These are phyloP conservation scores for Drosophila tanythrix DNA, from an alignment of 2,888 invertebrate genomes.

Conservation along the genomic window DNA sequence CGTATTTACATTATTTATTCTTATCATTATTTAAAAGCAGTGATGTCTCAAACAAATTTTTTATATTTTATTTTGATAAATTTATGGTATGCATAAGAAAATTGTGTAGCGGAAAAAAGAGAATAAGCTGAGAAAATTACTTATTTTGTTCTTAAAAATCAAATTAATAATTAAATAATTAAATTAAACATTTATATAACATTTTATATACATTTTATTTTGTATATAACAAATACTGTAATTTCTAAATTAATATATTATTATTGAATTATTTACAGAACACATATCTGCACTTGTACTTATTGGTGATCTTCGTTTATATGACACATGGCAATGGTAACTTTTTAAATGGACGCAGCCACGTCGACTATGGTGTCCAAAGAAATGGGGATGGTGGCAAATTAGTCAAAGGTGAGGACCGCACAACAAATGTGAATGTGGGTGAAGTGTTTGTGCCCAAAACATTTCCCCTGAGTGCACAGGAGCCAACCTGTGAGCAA, in stretches of 20 bases:
- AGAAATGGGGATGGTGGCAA: constrained; percentile 45
- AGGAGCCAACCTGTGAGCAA: constrained; percentile 94
- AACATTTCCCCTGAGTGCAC: constrained; percentile 78
- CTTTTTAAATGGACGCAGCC: constrained; percentile 51
- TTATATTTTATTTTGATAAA: too few relatives aligned
- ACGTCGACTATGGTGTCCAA: constrained; percentile 39
- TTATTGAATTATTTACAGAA: constrained; percentile 38
- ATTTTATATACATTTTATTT: not conserved
- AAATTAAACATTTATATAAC: not conserved
- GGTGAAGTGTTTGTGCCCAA: constrained; percentile 83
- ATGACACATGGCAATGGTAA: constrained; percentile 47
- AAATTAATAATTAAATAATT: not conserved
- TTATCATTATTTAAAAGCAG: too few relatives aligned
- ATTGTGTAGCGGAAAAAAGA: not conserved
- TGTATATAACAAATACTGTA: not conserved
- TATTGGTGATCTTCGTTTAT: constrained; percentile 50
- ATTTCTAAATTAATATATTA: not conserved
- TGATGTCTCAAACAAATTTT: too few relatives aligned
- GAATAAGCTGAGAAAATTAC: not conserved
- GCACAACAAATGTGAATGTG: constrained; percentile 28
- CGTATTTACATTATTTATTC: too few relatives aligned
- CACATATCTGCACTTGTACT: constrained; percentile 45
- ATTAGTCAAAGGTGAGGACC: constrained; percentile 47
- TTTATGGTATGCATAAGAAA: not conserved
- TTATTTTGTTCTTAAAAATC: not conserved